Evolutionary conservation across 2,888 invertebrate species (phyloP).

Genomic region (Athalia cordata): DNA sequence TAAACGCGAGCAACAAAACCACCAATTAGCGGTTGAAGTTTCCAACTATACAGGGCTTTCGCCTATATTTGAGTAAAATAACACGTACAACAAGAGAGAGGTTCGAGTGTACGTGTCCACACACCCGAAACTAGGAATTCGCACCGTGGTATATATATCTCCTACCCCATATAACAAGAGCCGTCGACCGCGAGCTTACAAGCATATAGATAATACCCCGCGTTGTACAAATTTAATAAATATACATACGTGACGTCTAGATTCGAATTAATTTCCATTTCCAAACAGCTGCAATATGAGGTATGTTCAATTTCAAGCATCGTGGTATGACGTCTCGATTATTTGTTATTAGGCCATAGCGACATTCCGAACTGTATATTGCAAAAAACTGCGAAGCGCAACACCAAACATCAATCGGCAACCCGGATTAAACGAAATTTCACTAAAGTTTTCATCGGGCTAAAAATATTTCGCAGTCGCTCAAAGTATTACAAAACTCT

Average conservation of each 20-base stretch:
- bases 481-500: too few relatives aligned
- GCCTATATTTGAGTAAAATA: slow-evolving; percentile 24
- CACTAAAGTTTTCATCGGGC: too few relatives aligned
- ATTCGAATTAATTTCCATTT: slow-evolving; percentile 3
- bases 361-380: not conserved
- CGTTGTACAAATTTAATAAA: not conserved
- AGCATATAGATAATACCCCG: too few relatives aligned
- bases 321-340: not conserved
- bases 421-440: too few relatives aligned
- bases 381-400: not conserved
- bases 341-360: not conserved
- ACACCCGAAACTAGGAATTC: not conserved
- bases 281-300: not conserved
- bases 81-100: not conserved
- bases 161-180: too few relatives aligned
- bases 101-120: not conserved
- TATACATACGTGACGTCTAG: not conserved
- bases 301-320: not conserved
- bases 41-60: slow-evolving; percentile 6
- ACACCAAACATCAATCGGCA: not conserved
- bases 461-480: too few relatives aligned
- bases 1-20: slow-evolving; percentile 43
- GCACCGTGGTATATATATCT: not conserved
- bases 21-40: slow-evolving; percentile 27
- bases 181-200: too few relatives aligned